These are phyloP conservation scores for Syrphus vitripennis DNA, from an alignment of 2,888 invertebrate genomes.

Conservation along the genomic window DNA sequence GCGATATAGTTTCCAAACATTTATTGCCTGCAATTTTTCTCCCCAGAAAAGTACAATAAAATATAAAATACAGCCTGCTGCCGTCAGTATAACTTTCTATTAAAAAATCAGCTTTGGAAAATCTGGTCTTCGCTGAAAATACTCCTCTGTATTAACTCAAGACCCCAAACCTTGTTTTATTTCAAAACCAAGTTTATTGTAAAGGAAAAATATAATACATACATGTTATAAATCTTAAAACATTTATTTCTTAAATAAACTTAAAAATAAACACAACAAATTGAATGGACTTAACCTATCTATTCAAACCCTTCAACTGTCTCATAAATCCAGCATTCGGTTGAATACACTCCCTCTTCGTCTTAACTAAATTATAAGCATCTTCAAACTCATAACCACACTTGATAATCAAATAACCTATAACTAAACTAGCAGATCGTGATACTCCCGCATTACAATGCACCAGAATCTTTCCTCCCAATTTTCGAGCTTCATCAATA, in stretches of 20 bases:
- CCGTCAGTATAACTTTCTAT: too few species aligned
- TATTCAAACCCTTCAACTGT: constrained; percentile 83
- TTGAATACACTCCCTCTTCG: constrained; percentile 85
- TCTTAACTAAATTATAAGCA: constrained; percentile 87
- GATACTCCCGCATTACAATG: constrained; percentile 98
- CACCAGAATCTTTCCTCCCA: constrained; percentile 85
- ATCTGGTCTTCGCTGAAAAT: too few species aligned
- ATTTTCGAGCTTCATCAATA: constrained; percentile 83
- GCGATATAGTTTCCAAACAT: too few species aligned
- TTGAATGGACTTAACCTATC: background rate
- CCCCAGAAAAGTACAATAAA: too few species aligned
- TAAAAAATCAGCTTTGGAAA: too few species aligned
- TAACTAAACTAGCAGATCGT: constrained; percentile 89
- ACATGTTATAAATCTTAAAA: background rate
- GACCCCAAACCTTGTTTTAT: too few species aligned
- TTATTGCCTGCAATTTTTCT: too few species aligned
- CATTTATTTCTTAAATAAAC: background rate
- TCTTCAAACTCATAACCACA: constrained; percentile 83
- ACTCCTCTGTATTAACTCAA: too few species aligned
- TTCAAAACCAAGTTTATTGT: too few species aligned
- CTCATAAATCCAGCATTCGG: constrained; percentile 91
- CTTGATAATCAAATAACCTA: constrained; percentile 90
- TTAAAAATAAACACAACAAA: background rate
- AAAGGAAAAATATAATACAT: too few species aligned
- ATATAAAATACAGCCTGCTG: too few species aligned